These are phyloP conservation scores for Cyclophora punctaria DNA, from an alignment of 2,888 invertebrate genomes.

Conservation along the genomic window DNA sequence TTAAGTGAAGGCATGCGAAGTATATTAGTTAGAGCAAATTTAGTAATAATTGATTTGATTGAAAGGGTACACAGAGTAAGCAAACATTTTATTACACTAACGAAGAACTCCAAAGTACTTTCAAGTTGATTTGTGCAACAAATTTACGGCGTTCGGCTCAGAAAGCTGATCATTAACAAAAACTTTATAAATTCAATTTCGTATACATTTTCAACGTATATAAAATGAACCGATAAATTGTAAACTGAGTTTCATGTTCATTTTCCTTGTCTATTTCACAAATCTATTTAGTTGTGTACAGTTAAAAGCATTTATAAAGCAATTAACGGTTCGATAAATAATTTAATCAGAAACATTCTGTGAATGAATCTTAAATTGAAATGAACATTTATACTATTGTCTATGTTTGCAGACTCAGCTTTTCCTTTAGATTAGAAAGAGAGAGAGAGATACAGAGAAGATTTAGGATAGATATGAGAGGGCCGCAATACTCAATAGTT, in stretches of 20 bases:
- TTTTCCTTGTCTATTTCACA: background rate
- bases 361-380: too few relatives aligned
- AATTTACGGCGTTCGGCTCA: constrained; percentile 4
- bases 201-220: constrained; percentile 7
- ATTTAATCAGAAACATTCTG: too few relatives aligned
- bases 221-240: constrained; percentile 5
- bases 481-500: constrained; percentile 11
- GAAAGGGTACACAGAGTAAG: constrained; percentile 7
- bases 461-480: constrained; percentile 6
- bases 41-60: background rate
- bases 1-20: constrained; percentile 5
- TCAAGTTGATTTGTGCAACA: constrained; percentile 10
- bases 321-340: too few relatives aligned
- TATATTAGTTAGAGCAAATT: background rate
- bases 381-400: too few relatives aligned
- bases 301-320: too few relatives aligned
- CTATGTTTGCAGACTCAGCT: constrained; percentile 10
- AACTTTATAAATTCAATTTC: constrained; percentile 12
- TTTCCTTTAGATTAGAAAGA: constrained; percentile 1
- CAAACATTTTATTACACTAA: constrained; percentile 10
- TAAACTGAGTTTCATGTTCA: background rate
- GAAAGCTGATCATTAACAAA: constrained; percentile 9
- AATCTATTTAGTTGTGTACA: too few relatives aligned
- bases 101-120: constrained; percentile 3
- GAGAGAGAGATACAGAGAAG: constrained; percentile 2